Percentiles rank a stretch among this genome's conserved stretches.
phyloP scores from a whole-genome alignment of 2,888 invertebrate genomes.

The Apoda limacodes region DNA sequence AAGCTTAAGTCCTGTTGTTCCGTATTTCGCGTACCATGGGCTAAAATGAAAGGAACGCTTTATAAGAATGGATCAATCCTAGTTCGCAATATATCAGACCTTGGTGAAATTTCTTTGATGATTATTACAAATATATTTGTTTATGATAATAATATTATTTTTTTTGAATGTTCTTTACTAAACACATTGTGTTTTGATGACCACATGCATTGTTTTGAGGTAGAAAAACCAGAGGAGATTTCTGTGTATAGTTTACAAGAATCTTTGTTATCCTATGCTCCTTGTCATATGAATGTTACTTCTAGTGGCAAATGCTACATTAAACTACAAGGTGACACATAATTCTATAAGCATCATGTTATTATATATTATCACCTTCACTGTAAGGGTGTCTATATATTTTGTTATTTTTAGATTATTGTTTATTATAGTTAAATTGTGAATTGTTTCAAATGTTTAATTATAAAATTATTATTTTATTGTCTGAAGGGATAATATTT shows the following conservation, averaged over 20 bases:
- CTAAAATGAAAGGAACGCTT: slow-evolving; percentile 3
- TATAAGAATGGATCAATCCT: slow-evolving; percentile 5
- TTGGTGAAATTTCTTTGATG: slow-evolving; percentile 6
- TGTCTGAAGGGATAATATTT: too few species aligned
- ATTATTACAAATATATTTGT: slow-evolving; percentile 5
- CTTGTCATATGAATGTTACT: slow-evolving; percentile 7
- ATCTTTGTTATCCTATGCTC: slow-evolving; percentile 5
- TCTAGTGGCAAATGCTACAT: slow-evolving; percentile 1
- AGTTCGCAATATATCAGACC: slow-evolving; percentile 2
- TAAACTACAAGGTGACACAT: too few species aligned
- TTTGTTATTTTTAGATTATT: too few species aligned
- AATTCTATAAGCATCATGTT: too few species aligned
- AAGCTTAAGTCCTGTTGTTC: neutral
- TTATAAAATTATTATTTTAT: too few species aligned
- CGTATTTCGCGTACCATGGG: slow-evolving; percentile 1
- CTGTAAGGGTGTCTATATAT: too few species aligned
- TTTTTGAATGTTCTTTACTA: slow-evolving; percentile 6
- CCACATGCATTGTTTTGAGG: slow-evolving; percentile 9
- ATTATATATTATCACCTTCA: too few species aligned
- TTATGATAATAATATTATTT: slow-evolving; percentile 5
- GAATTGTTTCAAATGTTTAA: too few species aligned
- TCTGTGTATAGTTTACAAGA: slow-evolving; percentile 5
- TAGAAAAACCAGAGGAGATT: slow-evolving; percentile 1
- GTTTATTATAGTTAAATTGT: too few species aligned
- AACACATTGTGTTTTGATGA: slow-evolving; percentile 5